These are phyloP conservation scores for Yasuhikotakia modesta DNA, from an alignment of 2,797 vertebrate species.

Conservation along the genomic window DNA sequence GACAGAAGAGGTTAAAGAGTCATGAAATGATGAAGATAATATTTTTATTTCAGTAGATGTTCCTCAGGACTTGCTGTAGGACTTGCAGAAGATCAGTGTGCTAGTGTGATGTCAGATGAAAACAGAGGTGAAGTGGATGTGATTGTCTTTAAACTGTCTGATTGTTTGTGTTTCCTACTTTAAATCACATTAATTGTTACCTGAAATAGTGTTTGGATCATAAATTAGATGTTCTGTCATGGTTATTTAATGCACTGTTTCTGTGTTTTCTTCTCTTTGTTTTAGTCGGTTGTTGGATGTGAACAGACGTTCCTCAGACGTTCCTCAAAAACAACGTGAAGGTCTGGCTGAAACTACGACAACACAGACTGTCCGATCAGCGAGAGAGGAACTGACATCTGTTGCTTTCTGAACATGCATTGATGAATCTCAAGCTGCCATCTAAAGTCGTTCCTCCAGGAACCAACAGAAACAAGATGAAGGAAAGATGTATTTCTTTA, in stretches of 20 bases:
- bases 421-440: conserved; percentile 44
- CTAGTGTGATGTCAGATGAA: not conserved
- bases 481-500: conserved; percentile 20
- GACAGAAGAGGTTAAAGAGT: not conserved
- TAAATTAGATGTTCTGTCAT: not conserved
- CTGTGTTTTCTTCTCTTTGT: not conserved
- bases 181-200: not conserved
- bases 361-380: conserved; percentile 47
- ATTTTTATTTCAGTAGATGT: conserved; percentile 45
- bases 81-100: not conserved
- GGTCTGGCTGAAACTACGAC: conserved; percentile 50
- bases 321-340: conserved; percentile 48
- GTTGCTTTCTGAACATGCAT: conserved; percentile 47
- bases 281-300: conserved; percentile 19
- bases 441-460: conserved; percentile 35
- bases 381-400: conserved; percentile 49
- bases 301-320: conserved; percentile 47
- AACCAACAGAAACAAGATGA: conserved; percentile 29
- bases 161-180: not conserved
- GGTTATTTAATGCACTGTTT: not conserved
- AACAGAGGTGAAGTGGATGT: not conserved
- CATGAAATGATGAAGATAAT: conserved; percentile 46
- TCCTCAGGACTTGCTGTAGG: conserved; percentile 33
- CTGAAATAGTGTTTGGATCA: not conserved
- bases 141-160: not conserved